Evolutionary conservation across 2,888 invertebrate genomes (phyloP).

Genomic region (Tanypteryx hageni): DNA sequence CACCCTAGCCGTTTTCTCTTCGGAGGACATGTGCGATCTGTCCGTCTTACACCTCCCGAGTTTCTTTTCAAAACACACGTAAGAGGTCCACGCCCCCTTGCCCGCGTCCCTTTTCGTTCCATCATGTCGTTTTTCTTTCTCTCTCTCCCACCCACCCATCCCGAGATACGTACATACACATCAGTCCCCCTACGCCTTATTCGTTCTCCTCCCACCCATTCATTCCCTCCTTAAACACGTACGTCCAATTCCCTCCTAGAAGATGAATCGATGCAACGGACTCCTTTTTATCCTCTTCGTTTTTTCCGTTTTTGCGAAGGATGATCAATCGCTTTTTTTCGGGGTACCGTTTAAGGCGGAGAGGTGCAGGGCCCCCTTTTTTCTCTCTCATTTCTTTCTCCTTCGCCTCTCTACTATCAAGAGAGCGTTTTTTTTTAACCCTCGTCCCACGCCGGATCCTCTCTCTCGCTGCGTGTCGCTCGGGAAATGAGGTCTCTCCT

Average conservation of each 20-base stretch:
- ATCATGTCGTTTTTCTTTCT: too few relatives aligned
- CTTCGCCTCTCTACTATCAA: background rate
- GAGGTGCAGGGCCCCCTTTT: too few relatives aligned
- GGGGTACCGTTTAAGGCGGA: constrained; percentile 14
- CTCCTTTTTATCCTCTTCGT: background rate
- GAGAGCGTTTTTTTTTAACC: background rate
- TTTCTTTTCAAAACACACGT: constrained; percentile 26
- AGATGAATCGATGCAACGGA: constrained; percentile 24
- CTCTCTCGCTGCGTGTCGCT: background rate
- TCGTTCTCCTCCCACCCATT: background rate
- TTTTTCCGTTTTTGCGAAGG: constrained; percentile 10
- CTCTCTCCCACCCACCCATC: background rate
- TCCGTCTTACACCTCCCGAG: background rate
- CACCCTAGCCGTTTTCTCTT: background rate
- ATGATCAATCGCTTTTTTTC: constrained; percentile 15
- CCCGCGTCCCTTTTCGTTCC: background rate
- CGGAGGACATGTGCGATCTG: background rate
- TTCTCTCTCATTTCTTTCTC: too few relatives aligned
- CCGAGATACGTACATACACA: constrained; percentile 2
- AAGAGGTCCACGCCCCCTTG: background rate
- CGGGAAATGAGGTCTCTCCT: background rate
- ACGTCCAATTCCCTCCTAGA: background rate
- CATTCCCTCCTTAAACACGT: background rate
- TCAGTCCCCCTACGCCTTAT: background rate
- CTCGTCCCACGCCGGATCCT: background rate